Evolutionary conservation across 2,113 vertebrate species (phyloP).

Genomic region (Gobiocypris rarus): DNA sequence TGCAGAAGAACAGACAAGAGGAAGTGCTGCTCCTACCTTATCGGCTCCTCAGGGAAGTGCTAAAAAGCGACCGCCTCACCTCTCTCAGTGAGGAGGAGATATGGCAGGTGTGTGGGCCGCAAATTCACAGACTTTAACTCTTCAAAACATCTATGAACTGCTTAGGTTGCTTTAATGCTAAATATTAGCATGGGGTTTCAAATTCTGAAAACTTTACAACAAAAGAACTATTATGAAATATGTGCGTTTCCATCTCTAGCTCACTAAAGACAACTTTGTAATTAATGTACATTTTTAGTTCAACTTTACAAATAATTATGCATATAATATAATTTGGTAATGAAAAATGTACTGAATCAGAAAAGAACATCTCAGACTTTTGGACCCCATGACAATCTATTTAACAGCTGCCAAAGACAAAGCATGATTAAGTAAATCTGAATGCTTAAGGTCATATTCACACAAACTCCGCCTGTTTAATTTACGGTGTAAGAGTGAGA

Average conservation of each 20-base stretch:
- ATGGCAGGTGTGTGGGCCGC: conserved; percentile 83
- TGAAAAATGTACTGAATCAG: background rate
- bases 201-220: background rate
- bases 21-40: conserved; percentile 91
- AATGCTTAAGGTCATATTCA: conserved; percentile 9
- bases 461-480: conserved; percentile 23
- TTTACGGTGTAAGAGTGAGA: conserved; percentile 10
- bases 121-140: background rate
- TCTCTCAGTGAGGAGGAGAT: conserved; percentile 95
- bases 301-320: background rate
- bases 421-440: background rate
- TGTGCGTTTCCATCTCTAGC: background rate
- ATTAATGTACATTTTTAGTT: background rate
- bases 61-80: conserved; percentile 95
- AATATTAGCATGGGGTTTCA: conserved; percentile 10
- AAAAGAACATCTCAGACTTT: background rate
- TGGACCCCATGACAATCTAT: background rate
- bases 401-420: background rate
- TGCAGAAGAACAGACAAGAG: conserved; percentile 87
- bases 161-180: background rate
- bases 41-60: conserved; percentile 91
- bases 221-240: background rate
- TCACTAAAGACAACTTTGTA: background rate
- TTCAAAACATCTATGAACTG: background rate
- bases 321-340: background rate